Conservation (phyloP, 2,888 invertebrate species). For the Eulithis testata region DNA sequence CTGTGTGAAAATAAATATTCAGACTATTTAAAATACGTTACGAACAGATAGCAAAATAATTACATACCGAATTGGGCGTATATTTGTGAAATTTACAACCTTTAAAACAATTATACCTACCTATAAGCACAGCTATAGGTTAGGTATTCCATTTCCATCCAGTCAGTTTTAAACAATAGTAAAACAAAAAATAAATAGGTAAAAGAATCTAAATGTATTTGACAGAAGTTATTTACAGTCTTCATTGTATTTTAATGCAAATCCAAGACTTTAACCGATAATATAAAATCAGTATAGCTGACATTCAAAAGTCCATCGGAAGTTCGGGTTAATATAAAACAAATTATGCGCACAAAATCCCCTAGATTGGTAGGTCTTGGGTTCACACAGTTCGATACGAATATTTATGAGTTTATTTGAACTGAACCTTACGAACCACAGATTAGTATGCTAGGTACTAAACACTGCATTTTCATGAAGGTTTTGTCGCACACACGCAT, state of each 20-base stretch:
- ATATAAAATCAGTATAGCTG: conserved; percentile 12
- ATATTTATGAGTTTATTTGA: conserved; percentile 40
- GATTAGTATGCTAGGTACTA: conserved; percentile 4
- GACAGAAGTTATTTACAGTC: background rate
- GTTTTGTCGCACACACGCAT: conserved; percentile 54
- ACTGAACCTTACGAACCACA: conserved; percentile 15
- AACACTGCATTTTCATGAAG: conserved; percentile 75
- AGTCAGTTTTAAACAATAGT: background rate
- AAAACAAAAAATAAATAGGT: background rate
- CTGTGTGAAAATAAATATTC: conserved; percentile 27
- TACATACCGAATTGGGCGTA: background rate
- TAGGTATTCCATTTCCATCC: too few species aligned
- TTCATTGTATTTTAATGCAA: conserved; percentile 8
- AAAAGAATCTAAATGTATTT: background rate
- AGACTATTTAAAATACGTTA: conserved; percentile 26
- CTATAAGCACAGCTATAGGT: too few species aligned
- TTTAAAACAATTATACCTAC: too few species aligned
- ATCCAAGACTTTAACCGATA: conserved; percentile 7
- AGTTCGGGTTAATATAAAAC: conserved; percentile 36
- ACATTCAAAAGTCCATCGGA: conserved; percentile 30
- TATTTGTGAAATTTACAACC: conserved; percentile 3
- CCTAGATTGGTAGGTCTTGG: conserved; percentile 25
- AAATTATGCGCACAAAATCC: conserved; percentile 36
- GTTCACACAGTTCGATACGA: conserved; percentile 34
- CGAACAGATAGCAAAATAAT: conserved; percentile 19